Percentiles rank a stretch among this genome's conserved stretches.
Conservation (phyloP, 2,888 invertebrate species). For the Macrosiphum euphorbiae region DNA sequence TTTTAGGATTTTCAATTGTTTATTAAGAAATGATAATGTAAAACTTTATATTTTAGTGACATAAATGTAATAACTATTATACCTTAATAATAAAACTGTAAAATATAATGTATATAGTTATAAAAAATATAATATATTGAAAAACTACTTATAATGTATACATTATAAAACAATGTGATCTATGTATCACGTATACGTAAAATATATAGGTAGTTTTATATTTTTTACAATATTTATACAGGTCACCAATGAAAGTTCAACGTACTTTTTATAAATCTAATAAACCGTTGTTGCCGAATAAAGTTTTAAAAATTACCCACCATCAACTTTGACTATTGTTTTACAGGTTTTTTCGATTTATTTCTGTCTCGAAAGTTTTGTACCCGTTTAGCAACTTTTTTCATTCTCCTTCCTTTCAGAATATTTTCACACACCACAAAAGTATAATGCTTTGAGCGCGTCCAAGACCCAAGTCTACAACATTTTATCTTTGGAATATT, state of each 20-base stretch:
- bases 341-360: conserved; percentile 58
- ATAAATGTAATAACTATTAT: not conserved
- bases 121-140: not conserved
- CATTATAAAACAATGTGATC: not conserved
- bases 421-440: conserved; percentile 29
- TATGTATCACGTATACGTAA: not conserved
- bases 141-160: not conserved
- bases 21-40: not conserved
- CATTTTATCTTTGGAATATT: not conserved
- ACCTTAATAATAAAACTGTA: not conserved
- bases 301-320: conserved; percentile 53
- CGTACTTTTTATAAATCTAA: conserved; percentile 39
- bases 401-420: conserved; percentile 3
- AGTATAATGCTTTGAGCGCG: not conserved
- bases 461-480: not conserved
- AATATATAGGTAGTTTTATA: not conserved
- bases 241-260: conserved; percentile 37
- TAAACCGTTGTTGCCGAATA: conserved; percentile 29
- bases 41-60: not conserved
- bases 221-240: conserved; percentile 16
- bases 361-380: conserved; percentile 63
- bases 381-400: conserved; percentile 54
- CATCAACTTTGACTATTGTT: conserved; percentile 42
- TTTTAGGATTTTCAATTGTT: too few relatives aligned
- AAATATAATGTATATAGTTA: not conserved